Evolutionary conservation across 2,113 vertebrate species (phyloP).

Genomic region (Anthoscopus minutus): DNA sequence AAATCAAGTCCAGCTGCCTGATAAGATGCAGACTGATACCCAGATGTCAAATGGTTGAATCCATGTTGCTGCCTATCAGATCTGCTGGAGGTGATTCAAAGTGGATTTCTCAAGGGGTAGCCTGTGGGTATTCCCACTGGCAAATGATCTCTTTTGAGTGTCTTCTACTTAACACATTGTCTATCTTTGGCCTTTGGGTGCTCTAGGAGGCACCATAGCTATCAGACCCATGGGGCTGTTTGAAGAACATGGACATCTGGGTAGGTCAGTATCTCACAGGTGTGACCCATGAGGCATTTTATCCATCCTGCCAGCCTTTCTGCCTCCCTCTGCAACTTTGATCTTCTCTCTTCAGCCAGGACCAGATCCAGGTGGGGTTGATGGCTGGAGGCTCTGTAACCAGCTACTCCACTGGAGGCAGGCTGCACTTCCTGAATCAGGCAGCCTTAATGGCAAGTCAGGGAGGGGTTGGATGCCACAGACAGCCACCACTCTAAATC

Average conservation of each 20-base stretch:
- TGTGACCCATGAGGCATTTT: background rate
- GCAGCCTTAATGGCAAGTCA: background rate
- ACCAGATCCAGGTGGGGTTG: background rate
- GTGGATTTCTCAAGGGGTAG: background rate
- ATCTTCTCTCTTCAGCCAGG: background rate
- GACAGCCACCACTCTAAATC: background rate
- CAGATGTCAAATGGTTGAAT: background rate
- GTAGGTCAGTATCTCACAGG: background rate
- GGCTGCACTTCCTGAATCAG: rapidly evolving
- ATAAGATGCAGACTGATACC: background rate
- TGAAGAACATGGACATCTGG: background rate
- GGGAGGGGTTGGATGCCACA: background rate
- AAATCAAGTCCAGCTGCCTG: background rate
- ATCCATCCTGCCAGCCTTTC: background rate
- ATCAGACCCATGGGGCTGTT: background rate
- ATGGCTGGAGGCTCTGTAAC: background rate
- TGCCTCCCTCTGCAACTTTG: background rate
- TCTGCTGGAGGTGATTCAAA: background rate
- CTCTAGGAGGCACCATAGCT: background rate
- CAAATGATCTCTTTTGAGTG: background rate
- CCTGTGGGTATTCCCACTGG: background rate
- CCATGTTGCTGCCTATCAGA: background rate
- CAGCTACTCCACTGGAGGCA: background rate
- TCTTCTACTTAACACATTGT: background rate
- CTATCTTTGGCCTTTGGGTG: background rate